Percentiles rank a stretch among this genome's conserved stretches.
Evolutionary conservation across 2,113 vertebrate species (phyloP).

Genomic region (Crypturellus undulatus): DNA sequence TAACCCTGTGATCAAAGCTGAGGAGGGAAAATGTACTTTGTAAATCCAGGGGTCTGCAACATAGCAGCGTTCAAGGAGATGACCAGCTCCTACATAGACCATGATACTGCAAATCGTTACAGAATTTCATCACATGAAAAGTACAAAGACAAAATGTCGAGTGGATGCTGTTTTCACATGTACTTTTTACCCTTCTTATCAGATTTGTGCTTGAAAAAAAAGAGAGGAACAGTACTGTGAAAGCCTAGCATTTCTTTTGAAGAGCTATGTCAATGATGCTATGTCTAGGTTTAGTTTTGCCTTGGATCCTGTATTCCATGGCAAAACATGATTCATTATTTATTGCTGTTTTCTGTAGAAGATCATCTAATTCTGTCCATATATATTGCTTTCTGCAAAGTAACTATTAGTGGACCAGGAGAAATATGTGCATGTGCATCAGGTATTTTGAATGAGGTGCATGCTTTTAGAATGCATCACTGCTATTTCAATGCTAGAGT

Average conservation of each 20-base stretch:
- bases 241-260: neutral
- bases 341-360: neutral
- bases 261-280: neutral
- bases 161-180: neutral
- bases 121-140: neutral
- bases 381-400: neutral
- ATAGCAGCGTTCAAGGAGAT: neutral
- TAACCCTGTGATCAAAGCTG: neutral
- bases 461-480: neutral
- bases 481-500: neutral
- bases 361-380: neutral
- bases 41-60: neutral
- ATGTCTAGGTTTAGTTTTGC: neutral
- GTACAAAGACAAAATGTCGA: neutral
- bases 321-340: neutral
- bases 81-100: neutral
- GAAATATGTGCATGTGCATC: neutral
- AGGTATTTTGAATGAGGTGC: neutral
- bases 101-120: neutral
- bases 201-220: neutral
- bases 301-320: neutral
- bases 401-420: neutral
- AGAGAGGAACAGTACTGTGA: neutral
- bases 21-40: neutral
- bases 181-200: neutral